A percentile compares a stretch with the other conserved stretches of the same genome.
These are phyloP conservation scores for Dysidea cf. avara DNA, from an alignment of 37 sponge, comb jelly and placozoan species.

Conservation along the genomic window DNA sequence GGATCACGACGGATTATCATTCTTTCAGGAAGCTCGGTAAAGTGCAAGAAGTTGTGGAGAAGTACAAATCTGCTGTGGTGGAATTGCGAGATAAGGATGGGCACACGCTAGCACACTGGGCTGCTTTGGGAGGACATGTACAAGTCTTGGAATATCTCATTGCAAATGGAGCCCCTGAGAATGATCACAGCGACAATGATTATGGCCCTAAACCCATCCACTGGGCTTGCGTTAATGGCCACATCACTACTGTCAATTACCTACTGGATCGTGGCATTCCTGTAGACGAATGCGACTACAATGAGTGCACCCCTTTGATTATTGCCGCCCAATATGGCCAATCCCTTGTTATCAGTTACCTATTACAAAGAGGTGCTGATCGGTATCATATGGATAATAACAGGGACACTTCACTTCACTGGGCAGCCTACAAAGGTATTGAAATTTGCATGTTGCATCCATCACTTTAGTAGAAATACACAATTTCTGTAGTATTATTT, in stretches of 20 bases:
- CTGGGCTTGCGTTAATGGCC: constrained; percentile 84
- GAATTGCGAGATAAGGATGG: constrained; percentile 49
- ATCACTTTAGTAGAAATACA: too few relatives aligned
- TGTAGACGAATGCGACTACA: constrained; percentile 63
- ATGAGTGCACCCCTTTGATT: constrained; percentile 78
- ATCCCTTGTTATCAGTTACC: constrained; percentile 72
- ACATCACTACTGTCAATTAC: constrained; percentile 50
- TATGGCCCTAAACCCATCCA: constrained; percentile 79
- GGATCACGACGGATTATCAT: neutral
- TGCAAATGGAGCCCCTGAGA: constrained; percentile 54
- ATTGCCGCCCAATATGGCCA: constrained; percentile 87
- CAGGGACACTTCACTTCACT: constrained; percentile 86
- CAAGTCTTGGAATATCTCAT: constrained; percentile 63
- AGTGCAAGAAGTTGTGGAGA: constrained; percentile 44
- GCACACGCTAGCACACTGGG: constrained; percentile 83
- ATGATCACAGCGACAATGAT: constrained; percentile 72
- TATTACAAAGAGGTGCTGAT: constrained; percentile 81
- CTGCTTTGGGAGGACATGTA: constrained; percentile 61
- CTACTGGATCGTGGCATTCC: constrained; percentile 72
- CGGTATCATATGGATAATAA: constrained; percentile 72
- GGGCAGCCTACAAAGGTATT: constrained; percentile 88
- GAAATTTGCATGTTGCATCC: too few relatives aligned
- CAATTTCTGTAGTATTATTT: too few relatives aligned
- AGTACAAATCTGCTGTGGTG: constrained; percentile 24
- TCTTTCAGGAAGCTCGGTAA: constrained; percentile 34